Evolutionary conservation across 2,797 vertebrate species (phyloP), one percentile per base, ranked within the genome.

Genomic region (Spheniscus humboldti): DNA sequence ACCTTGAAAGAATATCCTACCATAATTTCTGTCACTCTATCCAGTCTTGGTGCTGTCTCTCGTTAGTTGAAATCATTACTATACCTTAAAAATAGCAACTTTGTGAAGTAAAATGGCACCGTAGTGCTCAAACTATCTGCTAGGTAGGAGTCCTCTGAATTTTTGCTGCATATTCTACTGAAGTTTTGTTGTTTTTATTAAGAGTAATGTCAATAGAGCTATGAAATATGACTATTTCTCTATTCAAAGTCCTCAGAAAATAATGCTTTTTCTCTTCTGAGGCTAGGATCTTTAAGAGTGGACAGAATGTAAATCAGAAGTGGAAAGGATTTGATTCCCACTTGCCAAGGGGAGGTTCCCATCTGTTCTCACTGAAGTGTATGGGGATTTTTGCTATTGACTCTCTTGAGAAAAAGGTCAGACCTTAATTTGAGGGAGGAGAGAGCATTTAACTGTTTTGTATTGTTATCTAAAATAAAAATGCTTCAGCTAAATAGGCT

Each of bases 221-320:
- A 41, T 77, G 81, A 64, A 96, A 88, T 41, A 45, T 48, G 77
- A 96, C 69, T 91, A 72, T 86, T 81, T 83, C 37, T 68, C 13
- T 78, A 15, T 55, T 90, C 50, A 50, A 72, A 53, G 69, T 91
- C 78, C 94, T 87, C 18, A 76, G 71, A 28, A 91, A 92, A 94
- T 47, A 78, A 87, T 63, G 41, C 2, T 86, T 94, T 93, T 85
- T 85, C 52, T 93, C 18, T 95, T 97, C 69, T 84, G 85, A 88
- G 93, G 91, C 73, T 75, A 96, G 89, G 67, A 63, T 86, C 57
- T 92, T 90, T 67, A 94, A 84, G 33, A 82, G 64, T 79, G 68
- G 74, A 92, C 59, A 89, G 92, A 95, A 88, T 78, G 73, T 72
- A 90, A 81, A 95, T 75, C 20, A 89, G 81, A 94, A 95, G 17